Evolutionary conservation across 2,113 vertebrate genomes (phyloP), one percentile per base, ranked within the genome.

Genomic region (Limnothrissa miodon): DNA sequence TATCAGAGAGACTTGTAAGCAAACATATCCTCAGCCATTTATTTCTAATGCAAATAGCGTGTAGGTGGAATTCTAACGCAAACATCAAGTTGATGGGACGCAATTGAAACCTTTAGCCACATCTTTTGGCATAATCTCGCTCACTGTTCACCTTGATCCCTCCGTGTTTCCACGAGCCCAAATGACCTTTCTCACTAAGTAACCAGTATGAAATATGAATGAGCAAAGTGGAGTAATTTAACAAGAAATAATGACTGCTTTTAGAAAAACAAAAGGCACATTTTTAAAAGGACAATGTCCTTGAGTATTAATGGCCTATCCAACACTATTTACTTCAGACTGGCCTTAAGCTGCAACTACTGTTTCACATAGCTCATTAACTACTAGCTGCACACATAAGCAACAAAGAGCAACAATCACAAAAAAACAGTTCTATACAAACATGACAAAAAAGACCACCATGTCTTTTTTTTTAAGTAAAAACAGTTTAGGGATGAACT

Each of bases 321-420:
- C 81, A 83, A 86, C 70, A 80, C 62, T 59, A 80, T 74, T 25
- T 13, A 39, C 39, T 79, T 74, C 45, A 81, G 42, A 84, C 80
- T 45, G 66, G 29, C 33, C 36, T 85, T 23, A 85, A 56, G 78
- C 46, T 79, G 53, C 80, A 59, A 82, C 80, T 80, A 85, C n/a
- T n/a, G n/a, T n/a, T n/a, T 66, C 74, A 21, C 45, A 80, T 81
- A 33, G 33, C 78, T 85, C 80, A 83, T 81, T 39, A 86, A 13
- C 6, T 66, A 33, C 62, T 66, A 66, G 62, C 62, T 66, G 33
- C 9, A 29, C 62, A 66, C 25, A 10, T 11, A 62, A 62, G 56
- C 56, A 66, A 66, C 25, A 66, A 11, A 33, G 8, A 66, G 62
- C 62, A 66, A 66, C 62, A 66, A 9, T 13, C 5, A 11, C 25